phyloP scores from a whole-genome alignment of 2,113 vertebrate species.

The Azemiops feae region DNA sequence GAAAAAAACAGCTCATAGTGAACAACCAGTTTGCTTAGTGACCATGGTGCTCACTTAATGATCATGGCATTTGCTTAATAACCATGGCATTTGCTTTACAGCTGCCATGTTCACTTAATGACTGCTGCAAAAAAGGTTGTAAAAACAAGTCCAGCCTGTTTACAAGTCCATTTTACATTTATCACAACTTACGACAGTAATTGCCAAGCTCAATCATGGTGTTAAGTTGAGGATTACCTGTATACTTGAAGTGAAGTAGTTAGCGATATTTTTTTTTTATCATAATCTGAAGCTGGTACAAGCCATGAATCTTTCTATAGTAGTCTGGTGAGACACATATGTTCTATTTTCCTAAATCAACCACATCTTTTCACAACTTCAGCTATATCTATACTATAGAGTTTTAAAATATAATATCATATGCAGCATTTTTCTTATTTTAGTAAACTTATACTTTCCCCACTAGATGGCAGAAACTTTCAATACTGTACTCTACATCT shows the following conservation, averaged over 20 bases:
- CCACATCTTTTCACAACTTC: background rate
- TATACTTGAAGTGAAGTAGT: background rate
- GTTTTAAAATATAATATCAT: background rate
- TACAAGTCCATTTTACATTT: background rate
- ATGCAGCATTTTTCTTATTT: background rate
- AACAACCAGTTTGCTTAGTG: background rate
- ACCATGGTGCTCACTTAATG: background rate
- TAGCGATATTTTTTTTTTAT: background rate
- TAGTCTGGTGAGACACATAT: background rate
- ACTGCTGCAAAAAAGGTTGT: background rate
- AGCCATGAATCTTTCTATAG: background rate
- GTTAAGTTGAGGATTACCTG: background rate
- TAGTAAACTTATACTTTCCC: background rate
- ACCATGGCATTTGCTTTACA: background rate
- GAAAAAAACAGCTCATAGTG: background rate
- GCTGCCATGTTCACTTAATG: background rate
- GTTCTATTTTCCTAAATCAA: background rate
- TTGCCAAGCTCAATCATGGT: background rate
- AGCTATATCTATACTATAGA: background rate
- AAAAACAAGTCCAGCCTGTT: background rate
- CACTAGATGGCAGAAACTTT: background rate
- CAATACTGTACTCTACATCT: background rate
- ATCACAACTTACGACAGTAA: background rate
- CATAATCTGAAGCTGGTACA: background rate
- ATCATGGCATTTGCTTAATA: too few species aligned